Base-by-base conservation (phyloP, 2,113 vertebrate genomes). In the Picathartes gymnocephalus region DNA sequence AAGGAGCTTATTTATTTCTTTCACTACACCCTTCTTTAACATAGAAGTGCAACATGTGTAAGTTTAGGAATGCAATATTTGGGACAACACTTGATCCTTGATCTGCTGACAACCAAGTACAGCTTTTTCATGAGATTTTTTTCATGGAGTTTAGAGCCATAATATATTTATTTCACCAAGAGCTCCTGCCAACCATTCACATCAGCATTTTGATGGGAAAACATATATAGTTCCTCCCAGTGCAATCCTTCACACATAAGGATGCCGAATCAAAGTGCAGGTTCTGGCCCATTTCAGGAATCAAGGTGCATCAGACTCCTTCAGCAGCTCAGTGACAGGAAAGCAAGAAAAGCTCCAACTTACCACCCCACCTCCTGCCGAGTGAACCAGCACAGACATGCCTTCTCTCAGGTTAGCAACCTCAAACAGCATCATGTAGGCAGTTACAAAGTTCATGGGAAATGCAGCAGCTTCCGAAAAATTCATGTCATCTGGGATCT, bases 391-490 rank as follows among this genome's bases (percentile, higher is more conserved):
- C 92, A 99, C 99, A 17, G 99, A 99, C 99, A 99, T 99, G 57
- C 99, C 99, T 96, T 99, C 99, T 86, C 98, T 97, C 68, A 99
- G 98, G 97, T 99, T 99, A 88, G 99, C 99, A 9, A 99, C 98
- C 97, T 99, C 99, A 89, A 99, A 99, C 54, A 99, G 98, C 99
- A 99, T 99, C 98, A 99, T 98, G 95, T 99, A 99, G 35, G 99
- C 99, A 62, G 99, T 98, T 96, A 99, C 99, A 95, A 99, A 99
- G 98, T 99, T 99, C 98, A 99, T 98, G 79, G 98, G 98, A 95
- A 99, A 99, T 0, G 99, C 99, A 50, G 99, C 99, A 4, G 99
- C 99, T 98, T 99, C 99, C 0, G 99, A 96, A 96, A 99, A 99
- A 74, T 97, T 99, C 99, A 99, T 99, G 91, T 99, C 98, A 47